Conservation (phyloP, 2,113 vertebrate species). For the Galeopterus variegatus region DNA sequence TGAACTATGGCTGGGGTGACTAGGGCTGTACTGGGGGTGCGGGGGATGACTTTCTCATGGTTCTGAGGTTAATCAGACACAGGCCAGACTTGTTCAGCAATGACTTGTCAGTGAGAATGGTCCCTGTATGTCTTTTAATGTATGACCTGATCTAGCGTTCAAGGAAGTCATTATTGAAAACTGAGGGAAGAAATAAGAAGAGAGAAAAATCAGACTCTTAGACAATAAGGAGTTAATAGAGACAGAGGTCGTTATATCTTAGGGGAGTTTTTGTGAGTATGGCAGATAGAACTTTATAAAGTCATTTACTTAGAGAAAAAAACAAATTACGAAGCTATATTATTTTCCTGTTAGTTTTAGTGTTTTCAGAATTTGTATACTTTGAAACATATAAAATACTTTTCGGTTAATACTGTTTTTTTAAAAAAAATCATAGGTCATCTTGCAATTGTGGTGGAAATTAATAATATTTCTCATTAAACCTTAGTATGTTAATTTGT, state of each 20-base stretch:
- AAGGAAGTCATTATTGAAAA: not conserved
- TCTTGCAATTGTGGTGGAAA: not conserved
- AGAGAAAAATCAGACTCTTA: not conserved
- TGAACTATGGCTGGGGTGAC: not conserved
- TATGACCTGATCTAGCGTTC: not conserved
- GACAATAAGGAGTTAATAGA: not conserved
- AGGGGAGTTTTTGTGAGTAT: not conserved
- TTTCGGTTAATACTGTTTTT: not conserved
- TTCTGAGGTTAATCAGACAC: not conserved
- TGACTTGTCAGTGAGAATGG: not conserved
- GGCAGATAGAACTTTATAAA: not conserved
- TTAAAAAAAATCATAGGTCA: not conserved
- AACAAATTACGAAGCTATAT: not conserved
- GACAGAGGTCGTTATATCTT: not conserved
- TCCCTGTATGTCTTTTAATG: not conserved
- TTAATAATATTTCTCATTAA: conserved; percentile 26
- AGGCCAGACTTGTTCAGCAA: not conserved
- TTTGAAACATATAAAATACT: not conserved
- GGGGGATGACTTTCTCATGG: not conserved
- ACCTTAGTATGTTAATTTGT: not conserved
- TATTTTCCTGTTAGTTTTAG: not conserved
- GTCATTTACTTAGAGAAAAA: not conserved
- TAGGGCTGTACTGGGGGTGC: not conserved
- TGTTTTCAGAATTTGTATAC: conserved; percentile 9
- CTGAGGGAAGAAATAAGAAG: not conserved